phyloP scores from a whole-genome alignment of 1,140 invertebrate genomes.

The Drosophila pandora region DNA sequence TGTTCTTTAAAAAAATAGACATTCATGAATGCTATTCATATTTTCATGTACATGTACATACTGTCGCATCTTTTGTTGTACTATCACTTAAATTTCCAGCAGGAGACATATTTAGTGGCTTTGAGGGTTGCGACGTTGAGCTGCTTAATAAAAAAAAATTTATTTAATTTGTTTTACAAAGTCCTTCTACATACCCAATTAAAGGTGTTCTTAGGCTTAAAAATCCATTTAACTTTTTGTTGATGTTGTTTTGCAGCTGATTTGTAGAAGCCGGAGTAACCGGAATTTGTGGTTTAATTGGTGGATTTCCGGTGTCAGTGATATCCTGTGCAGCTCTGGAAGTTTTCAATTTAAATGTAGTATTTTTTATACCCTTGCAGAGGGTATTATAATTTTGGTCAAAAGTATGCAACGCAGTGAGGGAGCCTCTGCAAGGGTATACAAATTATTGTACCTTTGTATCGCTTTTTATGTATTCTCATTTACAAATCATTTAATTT shows the following conservation, averaged over 20 bases:
- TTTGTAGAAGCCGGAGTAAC: slow-evolving; percentile 55
- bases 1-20: no score
- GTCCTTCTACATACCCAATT: slow-evolving; percentile 86
- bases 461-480: no score
- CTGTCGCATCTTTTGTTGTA: slow-evolving; percentile 66
- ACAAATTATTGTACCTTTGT: no score
- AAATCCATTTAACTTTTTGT: slow-evolving; percentile 88
- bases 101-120: slow-evolving; percentile 85
- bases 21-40: no score
- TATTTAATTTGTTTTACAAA: neutral
- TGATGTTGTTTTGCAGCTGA: slow-evolving; percentile 81
- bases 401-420: no score
- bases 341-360: neutral
- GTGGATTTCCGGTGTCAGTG: slow-evolving; percentile 58
- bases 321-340: slow-evolving; percentile 69
- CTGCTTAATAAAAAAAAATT: slow-evolving; percentile 11
- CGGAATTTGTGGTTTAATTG: slow-evolving; percentile 59
- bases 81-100: slow-evolving; percentile 78
- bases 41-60: slow-evolving; percentile 42
- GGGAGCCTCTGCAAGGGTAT: no score
- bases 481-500: no score
- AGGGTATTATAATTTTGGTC: no score
- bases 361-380: no score
- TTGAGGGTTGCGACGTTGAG: slow-evolving; percentile 86
- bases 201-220: slow-evolving; percentile 91